A percentile compares a stretch with the other conserved stretches of the same genome.
phyloP scores from a whole-genome alignment of 2,113 vertebrate genomes.

The Callionymus lyra region DNA sequence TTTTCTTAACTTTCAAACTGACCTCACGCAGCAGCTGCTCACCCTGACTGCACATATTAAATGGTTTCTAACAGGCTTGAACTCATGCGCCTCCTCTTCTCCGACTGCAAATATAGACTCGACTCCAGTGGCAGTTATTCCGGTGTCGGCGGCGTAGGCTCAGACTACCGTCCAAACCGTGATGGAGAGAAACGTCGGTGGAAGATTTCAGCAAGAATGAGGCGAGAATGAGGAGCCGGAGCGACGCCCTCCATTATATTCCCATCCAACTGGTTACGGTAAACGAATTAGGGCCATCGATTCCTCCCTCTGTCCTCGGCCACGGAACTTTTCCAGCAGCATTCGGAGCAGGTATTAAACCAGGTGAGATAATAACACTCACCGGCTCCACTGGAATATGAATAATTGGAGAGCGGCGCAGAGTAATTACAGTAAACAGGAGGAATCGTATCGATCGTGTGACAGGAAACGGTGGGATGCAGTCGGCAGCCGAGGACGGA shows the following conservation, averaged over 20 bases:
- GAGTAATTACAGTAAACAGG: slow-evolving; percentile 30
- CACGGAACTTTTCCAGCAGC: slow-evolving; percentile 14
- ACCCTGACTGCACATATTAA: too few relatives aligned
- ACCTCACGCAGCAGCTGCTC: too few relatives aligned
- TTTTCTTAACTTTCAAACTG: too few relatives aligned
- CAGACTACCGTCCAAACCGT: not conserved
- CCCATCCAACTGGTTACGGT: slow-evolving; percentile 42
- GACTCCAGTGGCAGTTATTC: slow-evolving; percentile 21
- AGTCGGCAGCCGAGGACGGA: slow-evolving; percentile 7
- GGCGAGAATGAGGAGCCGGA: slow-evolving; percentile 24
- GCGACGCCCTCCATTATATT: slow-evolving; percentile 37
- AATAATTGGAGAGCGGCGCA: slow-evolving; percentile 27
- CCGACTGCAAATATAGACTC: too few relatives aligned
- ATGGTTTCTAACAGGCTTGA: too few relatives aligned
- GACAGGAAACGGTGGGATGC: slow-evolving; percentile 5
- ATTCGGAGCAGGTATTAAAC: slow-evolving; percentile 38
- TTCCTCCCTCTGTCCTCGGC: slow-evolving; percentile 25
- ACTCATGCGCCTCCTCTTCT: too few relatives aligned
- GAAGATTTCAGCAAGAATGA: slow-evolving; percentile 24
- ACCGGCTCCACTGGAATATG: slow-evolving; percentile 20
- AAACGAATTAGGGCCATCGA: slow-evolving; percentile 43
- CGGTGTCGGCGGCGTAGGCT: slow-evolving; percentile 2
- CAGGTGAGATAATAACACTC: slow-evolving; percentile 30
- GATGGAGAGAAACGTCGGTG: slow-evolving; percentile 20
- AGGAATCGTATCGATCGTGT: slow-evolving; percentile 27